Conservation (phyloP, 2,797 vertebrate species). For the Urocyon cinereoargenteus region DNA sequence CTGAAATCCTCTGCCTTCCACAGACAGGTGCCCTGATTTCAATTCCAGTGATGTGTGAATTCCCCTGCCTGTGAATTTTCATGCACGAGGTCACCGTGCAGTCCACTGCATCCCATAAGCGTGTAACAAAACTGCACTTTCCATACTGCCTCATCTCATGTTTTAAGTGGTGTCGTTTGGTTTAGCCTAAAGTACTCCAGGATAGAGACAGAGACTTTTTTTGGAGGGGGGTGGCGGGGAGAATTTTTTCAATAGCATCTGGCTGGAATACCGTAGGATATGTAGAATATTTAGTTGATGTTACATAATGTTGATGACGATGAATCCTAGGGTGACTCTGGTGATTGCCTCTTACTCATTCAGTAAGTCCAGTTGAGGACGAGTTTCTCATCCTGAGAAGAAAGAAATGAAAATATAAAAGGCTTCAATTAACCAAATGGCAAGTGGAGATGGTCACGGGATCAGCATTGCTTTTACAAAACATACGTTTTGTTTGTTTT, state of each 20-base stretch:
- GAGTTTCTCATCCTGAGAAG: slow-evolving; percentile 21
- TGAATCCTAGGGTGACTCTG: not conserved
- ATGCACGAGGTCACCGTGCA: not conserved
- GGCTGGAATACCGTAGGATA: not conserved
- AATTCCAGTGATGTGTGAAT: slow-evolving; percentile 12
- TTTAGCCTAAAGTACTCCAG: not conserved
- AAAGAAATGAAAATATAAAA: slow-evolving; percentile 38
- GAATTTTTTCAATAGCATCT: not conserved
- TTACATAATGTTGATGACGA: not conserved
- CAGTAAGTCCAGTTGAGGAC: not conserved
- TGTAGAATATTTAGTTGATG: not conserved
- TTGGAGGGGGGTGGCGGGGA: not conserved
- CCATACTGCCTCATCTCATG: not conserved
- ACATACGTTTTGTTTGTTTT: not conserved
- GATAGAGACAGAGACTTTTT: not conserved
- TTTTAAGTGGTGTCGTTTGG: slow-evolving; percentile 35
- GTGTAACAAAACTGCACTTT: not conserved
- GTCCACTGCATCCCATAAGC: not conserved
- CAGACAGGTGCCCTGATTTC: slow-evolving; percentile 37
- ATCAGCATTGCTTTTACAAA: slow-evolving; percentile 47
- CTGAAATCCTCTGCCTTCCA: not conserved
- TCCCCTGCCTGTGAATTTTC: not conserved
- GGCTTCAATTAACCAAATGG: not conserved
- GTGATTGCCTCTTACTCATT: not conserved
- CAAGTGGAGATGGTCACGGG: not conserved